These are phyloP conservation scores for Noctua comes DNA, from an alignment of 2,888 invertebrate genomes.

Conservation along the genomic window DNA sequence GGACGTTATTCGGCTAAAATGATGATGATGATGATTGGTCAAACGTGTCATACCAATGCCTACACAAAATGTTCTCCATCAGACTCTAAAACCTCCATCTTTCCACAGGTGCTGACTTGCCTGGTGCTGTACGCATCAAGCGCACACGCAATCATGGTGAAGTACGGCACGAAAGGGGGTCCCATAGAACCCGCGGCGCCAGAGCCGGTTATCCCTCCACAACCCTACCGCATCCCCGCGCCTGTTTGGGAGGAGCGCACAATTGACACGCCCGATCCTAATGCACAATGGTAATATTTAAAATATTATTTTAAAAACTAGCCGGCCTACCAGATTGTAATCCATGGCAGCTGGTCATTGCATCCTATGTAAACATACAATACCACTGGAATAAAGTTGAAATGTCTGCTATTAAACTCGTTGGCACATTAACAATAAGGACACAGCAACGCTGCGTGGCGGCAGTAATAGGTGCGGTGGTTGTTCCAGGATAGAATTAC, in stretches of 20 bases:
- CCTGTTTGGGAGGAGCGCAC: slow-evolving; percentile 91
- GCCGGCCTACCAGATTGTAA: neutral
- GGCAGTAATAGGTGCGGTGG: neutral
- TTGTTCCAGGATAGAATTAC: neutral
- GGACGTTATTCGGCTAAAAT: too few species aligned
- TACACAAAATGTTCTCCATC: neutral
- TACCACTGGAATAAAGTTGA: neutral
- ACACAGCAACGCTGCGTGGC: neutral
- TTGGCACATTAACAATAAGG: neutral
- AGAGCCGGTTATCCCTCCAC: slow-evolving; percentile 85
- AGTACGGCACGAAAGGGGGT: slow-evolving; percentile 91
- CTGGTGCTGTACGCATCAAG: slow-evolving; percentile 85
- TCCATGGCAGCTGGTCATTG: neutral
- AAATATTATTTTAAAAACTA: too few species aligned
- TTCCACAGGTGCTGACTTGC: slow-evolving; percentile 83
- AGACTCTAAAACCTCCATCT: neutral
- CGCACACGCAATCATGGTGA: slow-evolving; percentile 91
- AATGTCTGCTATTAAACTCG: neutral
- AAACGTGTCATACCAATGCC: neutral
- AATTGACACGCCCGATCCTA: slow-evolving; percentile 91
- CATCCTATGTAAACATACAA: neutral
- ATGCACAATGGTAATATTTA: slow-evolving; percentile 89
- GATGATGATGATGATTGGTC: too few species aligned
- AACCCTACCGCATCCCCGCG: slow-evolving; percentile 90
- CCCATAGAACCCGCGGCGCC: slow-evolving; percentile 91